Evolutionary conservation across 1,140 invertebrate species (phyloP).

Genomic region (Rhagoletis pomonella): DNA sequence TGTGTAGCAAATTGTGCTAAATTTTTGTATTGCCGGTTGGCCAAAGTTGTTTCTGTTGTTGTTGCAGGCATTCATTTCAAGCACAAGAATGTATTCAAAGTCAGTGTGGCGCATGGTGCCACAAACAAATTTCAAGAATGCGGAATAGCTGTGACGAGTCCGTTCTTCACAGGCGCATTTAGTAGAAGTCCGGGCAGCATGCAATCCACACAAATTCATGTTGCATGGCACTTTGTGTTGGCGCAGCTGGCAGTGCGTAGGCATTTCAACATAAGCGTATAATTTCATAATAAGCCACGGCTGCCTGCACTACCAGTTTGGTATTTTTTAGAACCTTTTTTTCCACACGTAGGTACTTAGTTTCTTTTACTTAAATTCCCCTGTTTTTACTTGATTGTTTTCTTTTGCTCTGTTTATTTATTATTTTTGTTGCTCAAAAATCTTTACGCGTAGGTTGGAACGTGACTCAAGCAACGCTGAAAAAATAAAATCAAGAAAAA

Average conservation of each 20-base stretch:
- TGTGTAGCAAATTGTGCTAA: slow-evolving; percentile 21
- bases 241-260: slow-evolving; percentile 10
- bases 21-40: slow-evolving; percentile 14
- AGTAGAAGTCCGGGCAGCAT: slow-evolving; percentile 8
- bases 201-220: neutral
- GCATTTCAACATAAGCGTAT: slow-evolving; percentile 44
- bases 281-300: slow-evolving; percentile 42
- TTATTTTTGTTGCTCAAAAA: slow-evolving; percentile 14
- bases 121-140: slow-evolving; percentile 56
- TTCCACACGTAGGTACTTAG: neutral
- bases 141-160: slow-evolving; percentile 53
- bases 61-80: slow-evolving; percentile 4
- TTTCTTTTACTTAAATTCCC: slow-evolving; percentile 22
- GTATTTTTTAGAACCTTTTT: neutral
- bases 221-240: slow-evolving; percentile 41
- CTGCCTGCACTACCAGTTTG: neutral
- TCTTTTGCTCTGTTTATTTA: slow-evolving; percentile 4
- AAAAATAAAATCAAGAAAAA: neutral
- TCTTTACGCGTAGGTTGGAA: slow-evolving; percentile 30
- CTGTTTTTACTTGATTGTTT: slow-evolving; percentile 30
- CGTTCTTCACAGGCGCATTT: slow-evolving; percentile 25
- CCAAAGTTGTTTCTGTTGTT: slow-evolving; percentile 8
- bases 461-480: slow-evolving; percentile 17
- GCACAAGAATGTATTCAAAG: slow-evolving; percentile 45
- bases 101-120: slow-evolving; percentile 41